Base-by-base conservation (phyloP, 2,888 invertebrate genomes). In the Tridacna gigas region DNA sequence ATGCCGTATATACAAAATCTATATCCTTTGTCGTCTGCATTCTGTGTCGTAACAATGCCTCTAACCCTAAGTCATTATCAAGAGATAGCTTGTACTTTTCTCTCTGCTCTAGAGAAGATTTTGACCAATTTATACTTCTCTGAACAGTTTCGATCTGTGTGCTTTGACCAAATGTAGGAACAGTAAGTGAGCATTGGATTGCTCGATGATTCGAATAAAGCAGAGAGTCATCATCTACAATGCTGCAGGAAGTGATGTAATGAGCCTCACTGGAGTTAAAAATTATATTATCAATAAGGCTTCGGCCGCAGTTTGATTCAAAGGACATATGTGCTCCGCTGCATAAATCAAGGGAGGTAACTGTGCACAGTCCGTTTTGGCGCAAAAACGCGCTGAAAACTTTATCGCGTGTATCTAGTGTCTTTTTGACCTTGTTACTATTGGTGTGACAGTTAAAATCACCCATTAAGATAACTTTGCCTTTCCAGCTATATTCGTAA, bases 371-470 rank as follows among this genome's bases (percentile, higher is more conserved):
- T 11, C 22, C n/a, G 11, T 15, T n/a, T 9, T 61, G 12, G 9
- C n/a, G 13, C 22, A 61, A 11, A 61, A 61, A 61, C 9, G 18
- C 9, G 9, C 9, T 61, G 9, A 61, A 61, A 12, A 15, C 9
- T 61, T 61, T 61, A 22, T 61, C 61, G 13, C 61, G 18, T 9
- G 9, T 15, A 61, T 61, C 61, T 61, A 61, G n/a, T n/a, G 9
- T 9, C n/a, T 61, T 61, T n/a, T 15, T n/a, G n/a, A 15, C 12
- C 9, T 61, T 61, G 61, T 22, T 22, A 61, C 61, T 61, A 61
- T 61, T 61, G 22, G n/a, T 15, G n/a, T 61, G 61, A 61, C 61
- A 61, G 22, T 61, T 61, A 61, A 61, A 61, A 22, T 61, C 61
- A 61, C 61, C 61, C 61, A 61, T 61, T 15, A 61, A 61, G 12